Evolutionary conservation across 2,888 invertebrate genomes (phyloP).

Genomic region (Orthonychiurus folsomi): DNA sequence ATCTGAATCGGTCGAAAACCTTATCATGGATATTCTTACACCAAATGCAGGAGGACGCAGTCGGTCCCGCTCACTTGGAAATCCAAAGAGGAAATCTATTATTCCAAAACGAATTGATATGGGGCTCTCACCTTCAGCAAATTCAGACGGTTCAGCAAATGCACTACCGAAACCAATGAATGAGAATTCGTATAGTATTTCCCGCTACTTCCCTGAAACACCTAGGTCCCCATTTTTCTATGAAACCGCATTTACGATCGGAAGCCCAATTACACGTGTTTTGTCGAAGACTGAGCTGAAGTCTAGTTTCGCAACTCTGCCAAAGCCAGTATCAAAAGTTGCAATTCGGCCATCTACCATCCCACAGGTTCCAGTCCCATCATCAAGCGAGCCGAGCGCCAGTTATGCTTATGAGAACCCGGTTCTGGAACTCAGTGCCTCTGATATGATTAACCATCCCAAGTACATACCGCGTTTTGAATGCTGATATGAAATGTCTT

Average conservation of each 20-base stretch:
- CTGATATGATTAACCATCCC: constrained; percentile 37
- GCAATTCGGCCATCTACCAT: neutral
- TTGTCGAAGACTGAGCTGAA: constrained; percentile 35
- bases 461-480: constrained; percentile 26
- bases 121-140: neutral
- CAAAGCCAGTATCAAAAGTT: constrained; percentile 3
- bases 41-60: constrained; percentile 12
- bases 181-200: constrained; percentile 21
- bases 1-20: constrained; percentile 35
- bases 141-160: neutral
- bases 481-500: constrained; percentile 8
- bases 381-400: constrained; percentile 9
- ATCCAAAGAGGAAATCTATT: neutral
- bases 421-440: constrained; percentile 28
- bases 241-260: constrained; percentile 36
- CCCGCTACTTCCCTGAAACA: constrained; percentile 17
- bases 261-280: constrained; percentile 35
- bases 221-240: constrained; percentile 27
- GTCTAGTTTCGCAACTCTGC: constrained; percentile 25
- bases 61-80: neutral
- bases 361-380: neutral
- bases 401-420: constrained; percentile 37
- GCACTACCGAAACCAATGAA: constrained; percentile 22
- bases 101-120: constrained; percentile 6
- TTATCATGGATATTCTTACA: constrained; percentile 33